Percentiles rank a stretch among this genome's conserved stretches.
Evolutionary conservation across 1,140 invertebrate species (phyloP).

Genomic region (Caenorhabditis elegans): DNA sequence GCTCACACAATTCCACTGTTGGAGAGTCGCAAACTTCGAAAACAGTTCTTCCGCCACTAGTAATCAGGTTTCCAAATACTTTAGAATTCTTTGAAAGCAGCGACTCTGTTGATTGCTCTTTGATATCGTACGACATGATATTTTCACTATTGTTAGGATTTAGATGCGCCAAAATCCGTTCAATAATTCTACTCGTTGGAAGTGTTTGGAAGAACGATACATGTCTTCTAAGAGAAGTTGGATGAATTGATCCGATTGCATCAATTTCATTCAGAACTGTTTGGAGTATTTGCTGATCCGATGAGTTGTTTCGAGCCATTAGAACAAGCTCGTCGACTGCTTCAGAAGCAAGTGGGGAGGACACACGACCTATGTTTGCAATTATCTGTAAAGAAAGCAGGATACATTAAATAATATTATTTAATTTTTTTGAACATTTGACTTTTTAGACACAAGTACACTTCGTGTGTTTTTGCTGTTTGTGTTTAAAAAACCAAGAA

Average conservation of each 20-base stretch:
- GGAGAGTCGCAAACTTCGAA: neutral
- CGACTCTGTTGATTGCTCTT: neutral
- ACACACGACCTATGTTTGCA: slow-evolving; percentile 48
- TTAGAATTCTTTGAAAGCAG: neutral
- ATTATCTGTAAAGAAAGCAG: slow-evolving; percentile 53
- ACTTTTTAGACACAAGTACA: too few relatives aligned
- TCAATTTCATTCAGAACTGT: slow-evolving; percentile 55
- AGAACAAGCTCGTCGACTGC: slow-evolving; percentile 48
- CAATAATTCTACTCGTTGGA: neutral
- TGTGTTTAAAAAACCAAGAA: too few relatives aligned
- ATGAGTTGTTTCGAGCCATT: slow-evolving; percentile 32
- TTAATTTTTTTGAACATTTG: too few relatives aligned
- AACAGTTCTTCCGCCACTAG: slow-evolving; percentile 18
- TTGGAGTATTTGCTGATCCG: slow-evolving; percentile 43
- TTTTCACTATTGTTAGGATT: neutral
- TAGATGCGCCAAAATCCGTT: slow-evolving; percentile 15
- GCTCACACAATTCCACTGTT: slow-evolving; percentile 5
- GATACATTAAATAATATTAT: too few relatives aligned
- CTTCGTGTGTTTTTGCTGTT: too few relatives aligned
- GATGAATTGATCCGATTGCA: slow-evolving; percentile 48
- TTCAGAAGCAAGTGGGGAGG: slow-evolving; percentile 46
- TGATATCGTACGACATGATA: neutral
- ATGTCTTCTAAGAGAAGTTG: slow-evolving; percentile 40
- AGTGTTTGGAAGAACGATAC: slow-evolving; percentile 46
- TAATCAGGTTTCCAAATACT: neutral